Evolutionary conservation across 2,888 invertebrate genomes (phyloP), one percentile per base, ranked within the genome.

Genomic region (Timema cristinae): DNA sequence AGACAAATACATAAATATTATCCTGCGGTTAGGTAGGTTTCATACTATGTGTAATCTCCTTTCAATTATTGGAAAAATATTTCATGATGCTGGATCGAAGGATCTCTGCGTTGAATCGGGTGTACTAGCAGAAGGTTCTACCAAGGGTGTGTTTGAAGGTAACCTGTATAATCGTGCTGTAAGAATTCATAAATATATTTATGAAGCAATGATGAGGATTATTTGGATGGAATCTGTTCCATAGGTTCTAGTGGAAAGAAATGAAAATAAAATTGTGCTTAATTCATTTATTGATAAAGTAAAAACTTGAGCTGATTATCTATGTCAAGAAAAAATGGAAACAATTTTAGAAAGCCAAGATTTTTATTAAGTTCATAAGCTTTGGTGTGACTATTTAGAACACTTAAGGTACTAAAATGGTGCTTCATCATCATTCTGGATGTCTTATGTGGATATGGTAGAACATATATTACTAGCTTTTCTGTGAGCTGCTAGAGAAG

Each of bases 401-500:
- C 56, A 56, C 16, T 7, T 56, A 10, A n/a, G 56, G n/a, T 1
- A 56, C 6, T 1, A 56, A 8, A 56, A 56, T 56, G 56, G 56
- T 15, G 56, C 7, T 8, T 16, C 6, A n/a, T 56, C 56, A 15
- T 8, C 5, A 56, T 6, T 56, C 16, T 56, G 56, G 56, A 56
- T 56, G 56, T 56, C 13, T 7, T 7, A 1, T 56, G 7, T 56
- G 56, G 56, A 56, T 56, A 11, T 11, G 16, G 56, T 56, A 15
- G 0, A 56, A 56, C n/a, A 56, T 56, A 2, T 56, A 16, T 56
- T 56, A 56, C n/a, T 10, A 56, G 9, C 7, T 15, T 16, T 10
- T 8, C 56, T 56, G n/a, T 7, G 13, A 10, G 56, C 56, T 56
- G 56, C 56, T 56, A n/a, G 56, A 56, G 56, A 56, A 56, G 56